A percentile compares a stretch with the other conserved stretches of the same genome.
Conservation (phyloP, 2,797 vertebrate genomes). For the Sphaeramia orbicularis region DNA sequence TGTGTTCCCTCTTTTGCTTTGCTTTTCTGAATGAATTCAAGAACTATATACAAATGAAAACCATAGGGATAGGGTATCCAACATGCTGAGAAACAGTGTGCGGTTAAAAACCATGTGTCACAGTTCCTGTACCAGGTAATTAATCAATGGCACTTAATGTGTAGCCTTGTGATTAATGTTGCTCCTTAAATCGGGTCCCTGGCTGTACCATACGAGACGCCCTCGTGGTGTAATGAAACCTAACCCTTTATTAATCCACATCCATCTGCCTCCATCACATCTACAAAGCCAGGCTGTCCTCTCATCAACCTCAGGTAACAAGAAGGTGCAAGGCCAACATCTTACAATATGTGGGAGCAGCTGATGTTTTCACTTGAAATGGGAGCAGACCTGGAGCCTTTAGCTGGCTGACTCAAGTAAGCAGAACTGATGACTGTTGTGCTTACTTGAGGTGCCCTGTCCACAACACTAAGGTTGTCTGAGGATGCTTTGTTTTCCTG, state of each 20-base stretch:
- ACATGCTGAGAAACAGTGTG: constrained; percentile 1
- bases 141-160: constrained; percentile 41
- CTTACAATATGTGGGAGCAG: not conserved
- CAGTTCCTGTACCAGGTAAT: constrained; percentile 22
- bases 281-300: constrained; percentile 15
- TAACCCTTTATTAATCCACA: constrained; percentile 62
- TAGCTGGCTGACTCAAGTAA: not conserved
- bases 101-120: constrained; percentile 23
- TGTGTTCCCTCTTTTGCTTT: not conserved
- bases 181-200: constrained; percentile 35
- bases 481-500: constrained; percentile 38
- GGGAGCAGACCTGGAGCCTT: constrained; percentile 3
- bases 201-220: constrained; percentile 30
- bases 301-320: constrained; percentile 7
- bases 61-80: constrained; percentile 1
- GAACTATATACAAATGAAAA: constrained; percentile 3
- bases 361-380: not conserved
- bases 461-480: constrained; percentile 23
- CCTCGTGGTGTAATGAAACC: constrained; percentile 58
- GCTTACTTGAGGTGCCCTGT: constrained; percentile 24
- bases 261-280: constrained; percentile 49
- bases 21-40: not conserved
- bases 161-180: constrained; percentile 56
- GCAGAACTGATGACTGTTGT: constrained; percentile 23
- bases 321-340: not conserved